Conservation (phyloP, 2,888 invertebrate species). For the Chaitophorus viminalis region DNA sequence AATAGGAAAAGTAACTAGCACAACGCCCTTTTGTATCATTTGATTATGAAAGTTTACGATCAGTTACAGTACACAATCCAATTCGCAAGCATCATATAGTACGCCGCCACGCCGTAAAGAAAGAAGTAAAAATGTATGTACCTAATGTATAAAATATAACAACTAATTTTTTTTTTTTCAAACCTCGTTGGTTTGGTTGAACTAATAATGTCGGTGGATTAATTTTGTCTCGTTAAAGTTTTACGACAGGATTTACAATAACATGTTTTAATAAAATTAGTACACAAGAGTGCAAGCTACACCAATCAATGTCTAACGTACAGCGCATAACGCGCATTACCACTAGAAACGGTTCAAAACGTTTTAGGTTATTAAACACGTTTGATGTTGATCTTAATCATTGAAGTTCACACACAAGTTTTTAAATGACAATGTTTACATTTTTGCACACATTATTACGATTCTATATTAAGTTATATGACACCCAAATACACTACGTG, state of each 20-base stretch:
- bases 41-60: not conserved
- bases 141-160: not conserved
- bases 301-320: not conserved
- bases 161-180: not conserved
- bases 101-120: not conserved
- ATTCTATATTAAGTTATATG: not conserved
- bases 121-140: not conserved
- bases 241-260: not conserved
- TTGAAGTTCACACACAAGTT: not conserved
- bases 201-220: too few relatives aligned
- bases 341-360: not conserved
- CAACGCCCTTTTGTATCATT: not conserved
- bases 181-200: too few relatives aligned
- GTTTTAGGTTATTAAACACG: not conserved
- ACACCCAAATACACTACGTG: not conserved
- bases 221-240: not conserved
- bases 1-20: not conserved
- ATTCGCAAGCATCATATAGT: too few relatives aligned
- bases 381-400: not conserved
- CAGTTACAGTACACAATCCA: not conserved
- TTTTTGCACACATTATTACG: not conserved
- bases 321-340: not conserved
- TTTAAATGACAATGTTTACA: not conserved
- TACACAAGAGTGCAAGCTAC: not conserved
- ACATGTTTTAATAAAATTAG: not conserved